A percentile compares a stretch with the other conserved stretches of the same genome.
Conservation (phyloP, 2,113 vertebrate genomes). For the Cisticola juncidis region DNA sequence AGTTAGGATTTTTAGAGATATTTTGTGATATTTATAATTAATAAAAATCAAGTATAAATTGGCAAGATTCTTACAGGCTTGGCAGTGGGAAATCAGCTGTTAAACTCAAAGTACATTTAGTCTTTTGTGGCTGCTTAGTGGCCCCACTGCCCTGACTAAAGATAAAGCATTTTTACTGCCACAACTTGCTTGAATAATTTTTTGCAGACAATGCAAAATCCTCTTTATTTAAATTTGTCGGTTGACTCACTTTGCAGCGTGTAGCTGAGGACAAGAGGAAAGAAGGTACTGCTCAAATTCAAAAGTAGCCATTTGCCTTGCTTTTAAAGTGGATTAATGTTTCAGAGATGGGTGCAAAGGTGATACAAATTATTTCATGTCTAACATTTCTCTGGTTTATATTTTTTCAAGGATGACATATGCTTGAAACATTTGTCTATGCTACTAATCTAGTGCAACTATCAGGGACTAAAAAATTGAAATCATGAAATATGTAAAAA, state of each 20-base stretch:
- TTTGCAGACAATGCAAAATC: slow-evolving; percentile 26
- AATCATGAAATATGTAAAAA: background rate
- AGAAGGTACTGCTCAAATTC: background rate
- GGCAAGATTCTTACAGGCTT: background rate
- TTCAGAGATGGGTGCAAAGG: background rate
- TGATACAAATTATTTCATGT: background rate
- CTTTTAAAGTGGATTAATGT: background rate
- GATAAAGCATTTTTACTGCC: slow-evolving; percentile 43
- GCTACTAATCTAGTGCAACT: background rate
- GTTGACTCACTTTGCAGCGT: background rate
- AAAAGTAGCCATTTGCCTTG: background rate
- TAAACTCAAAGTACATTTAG: background rate
- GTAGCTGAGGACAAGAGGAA: background rate
- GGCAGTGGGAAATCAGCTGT: slow-evolving; percentile 23
- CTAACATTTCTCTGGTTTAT: background rate
- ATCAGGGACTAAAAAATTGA: background rate
- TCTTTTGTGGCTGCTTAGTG: background rate
- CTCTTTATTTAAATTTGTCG: slow-evolving; percentile 42
- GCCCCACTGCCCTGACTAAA: slow-evolving; percentile 27
- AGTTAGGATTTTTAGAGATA: background rate
- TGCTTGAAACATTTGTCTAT: background rate
- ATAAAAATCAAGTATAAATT: background rate
- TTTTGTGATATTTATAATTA: background rate
- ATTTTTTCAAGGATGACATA: background rate
- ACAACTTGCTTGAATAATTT: slow-evolving; percentile 44